Evolutionary conservation across 2,797 vertebrate genomes (phyloP), one percentile per base, ranked within the genome.

Genomic region (Galagoides demidoff): DNA sequence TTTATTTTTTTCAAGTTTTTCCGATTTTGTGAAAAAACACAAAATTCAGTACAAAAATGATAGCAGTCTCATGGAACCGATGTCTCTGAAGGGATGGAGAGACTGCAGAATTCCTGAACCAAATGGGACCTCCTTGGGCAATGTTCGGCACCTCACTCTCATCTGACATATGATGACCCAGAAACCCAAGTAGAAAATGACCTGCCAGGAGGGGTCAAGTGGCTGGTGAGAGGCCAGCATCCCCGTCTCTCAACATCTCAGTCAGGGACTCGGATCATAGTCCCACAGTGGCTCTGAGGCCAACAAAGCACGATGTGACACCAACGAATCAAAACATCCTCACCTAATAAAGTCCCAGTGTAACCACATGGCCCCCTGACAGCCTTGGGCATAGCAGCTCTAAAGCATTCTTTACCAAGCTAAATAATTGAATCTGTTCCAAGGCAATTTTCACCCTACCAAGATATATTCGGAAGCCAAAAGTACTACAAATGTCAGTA

Each of bases 401-500:
- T 49, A 59, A 85, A 76, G 22, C 0, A 20, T 37, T 90, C 25
- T 59, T 89, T 84, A 45, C 14, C 29, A 84, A 92, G 31, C 34
- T 29, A 64, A 11, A 23, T 45, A 16, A 94, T 1, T 74, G 52
- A 95, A 16, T 49, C 64, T 71, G 8, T 45, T 52, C 31, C 71
- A 90, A 43, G 23, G 49, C 7, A 84, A 16, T 83, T 55, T 63
- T 52, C 10, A 4, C 34, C 68, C 43, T n/a, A 86, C 45, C 10
- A 12, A 94, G 68, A 84, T 84, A 82, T 4, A 27, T 76, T 78
- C 85, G 37, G 27, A 85, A 45, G 85, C 89, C 70, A 92, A 95
- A 97, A 95, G 73, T 63, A 84, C 59, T 77, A 93, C 84, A 89
- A 92, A 81, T 70, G 92, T 94, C 95, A 97, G 90, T 87, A 88